phyloP scores from a whole-genome alignment of 2,797 vertebrate species.

The Podargus strigoides region DNA sequence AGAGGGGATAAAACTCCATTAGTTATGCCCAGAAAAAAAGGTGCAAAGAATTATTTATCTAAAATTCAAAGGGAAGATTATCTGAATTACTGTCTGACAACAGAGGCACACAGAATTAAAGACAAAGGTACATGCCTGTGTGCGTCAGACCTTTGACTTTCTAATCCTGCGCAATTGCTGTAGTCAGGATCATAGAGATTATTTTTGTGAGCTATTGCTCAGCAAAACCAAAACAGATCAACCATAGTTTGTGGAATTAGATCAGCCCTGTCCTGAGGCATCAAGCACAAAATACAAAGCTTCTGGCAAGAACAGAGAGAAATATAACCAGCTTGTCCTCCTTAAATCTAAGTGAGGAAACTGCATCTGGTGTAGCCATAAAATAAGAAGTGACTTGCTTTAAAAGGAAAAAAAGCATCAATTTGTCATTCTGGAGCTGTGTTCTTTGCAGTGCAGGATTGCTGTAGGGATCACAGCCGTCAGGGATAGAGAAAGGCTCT shows the following conservation, averaged over 20 bases:
- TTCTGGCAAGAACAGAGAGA: slow-evolving; percentile 4
- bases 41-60: not conserved
- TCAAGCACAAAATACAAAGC: not conserved
- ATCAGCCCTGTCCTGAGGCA: not conserved
- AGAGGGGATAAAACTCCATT: not conserved
- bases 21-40: not conserved
- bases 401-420: not conserved
- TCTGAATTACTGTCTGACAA: not conserved
- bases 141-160: slow-evolving; percentile 8
- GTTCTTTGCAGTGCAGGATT: not conserved
- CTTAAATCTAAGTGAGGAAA: slow-evolving; percentile 29
- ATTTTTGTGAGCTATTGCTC: slow-evolving; percentile 45
- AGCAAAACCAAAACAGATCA: slow-evolving; percentile 45
- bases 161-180: slow-evolving; percentile 48
- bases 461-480: slow-evolving; percentile 1
- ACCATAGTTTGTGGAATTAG: slow-evolving; percentile 33
- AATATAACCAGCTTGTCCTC: slow-evolving; percentile 33
- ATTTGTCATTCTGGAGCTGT: not conserved
- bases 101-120: not conserved
- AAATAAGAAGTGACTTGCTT: slow-evolving; percentile 43
- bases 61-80: not conserved
- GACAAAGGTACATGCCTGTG: not conserved
- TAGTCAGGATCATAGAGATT: slow-evolving; percentile 27
- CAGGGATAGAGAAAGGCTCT: not conserved
- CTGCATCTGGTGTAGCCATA: not conserved